Evolutionary conservation across 2,888 invertebrate species (phyloP).

Genomic region (Mactromeris polynyma): DNA sequence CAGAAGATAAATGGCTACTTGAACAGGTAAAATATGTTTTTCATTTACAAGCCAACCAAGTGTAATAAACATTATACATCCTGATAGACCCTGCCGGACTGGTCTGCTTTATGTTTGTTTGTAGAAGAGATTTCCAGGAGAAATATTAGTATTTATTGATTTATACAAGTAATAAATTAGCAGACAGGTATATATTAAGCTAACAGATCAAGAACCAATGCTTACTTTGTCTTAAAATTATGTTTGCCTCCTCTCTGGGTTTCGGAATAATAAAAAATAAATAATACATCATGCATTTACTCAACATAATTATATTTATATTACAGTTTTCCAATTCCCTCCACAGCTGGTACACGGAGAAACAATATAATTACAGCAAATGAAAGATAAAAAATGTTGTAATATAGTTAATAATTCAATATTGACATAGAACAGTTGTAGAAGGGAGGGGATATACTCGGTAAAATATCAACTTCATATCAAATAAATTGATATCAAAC

Average conservation of each 20-base stretch:
- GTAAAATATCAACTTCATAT: no score
- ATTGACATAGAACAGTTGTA: no score
- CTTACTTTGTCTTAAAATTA: background rate
- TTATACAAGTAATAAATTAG: slow-evolving; percentile 6
- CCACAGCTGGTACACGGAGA: background rate
- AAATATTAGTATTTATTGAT: slow-evolving; percentile 11
- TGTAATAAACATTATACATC: background rate
- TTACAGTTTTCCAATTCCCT: background rate
- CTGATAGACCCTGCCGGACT: background rate
- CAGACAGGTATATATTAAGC: background rate
- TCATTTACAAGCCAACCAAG: background rate
- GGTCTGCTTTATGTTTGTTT: background rate
- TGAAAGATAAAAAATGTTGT: no score
- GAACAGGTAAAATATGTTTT: background rate
- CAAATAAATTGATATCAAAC: no score
- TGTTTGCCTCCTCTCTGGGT: background rate
- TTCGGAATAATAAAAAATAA: background rate
- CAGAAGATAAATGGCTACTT: background rate
- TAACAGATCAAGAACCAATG: background rate
- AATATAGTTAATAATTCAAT: no score
- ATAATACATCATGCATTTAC: background rate
- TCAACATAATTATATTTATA: background rate
- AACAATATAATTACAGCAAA: no score
- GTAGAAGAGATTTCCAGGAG: background rate
- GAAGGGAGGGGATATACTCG: no score